phyloP scores from a whole-genome alignment of 2,888 invertebrate genomes.

The Epinotia ramella region DNA sequence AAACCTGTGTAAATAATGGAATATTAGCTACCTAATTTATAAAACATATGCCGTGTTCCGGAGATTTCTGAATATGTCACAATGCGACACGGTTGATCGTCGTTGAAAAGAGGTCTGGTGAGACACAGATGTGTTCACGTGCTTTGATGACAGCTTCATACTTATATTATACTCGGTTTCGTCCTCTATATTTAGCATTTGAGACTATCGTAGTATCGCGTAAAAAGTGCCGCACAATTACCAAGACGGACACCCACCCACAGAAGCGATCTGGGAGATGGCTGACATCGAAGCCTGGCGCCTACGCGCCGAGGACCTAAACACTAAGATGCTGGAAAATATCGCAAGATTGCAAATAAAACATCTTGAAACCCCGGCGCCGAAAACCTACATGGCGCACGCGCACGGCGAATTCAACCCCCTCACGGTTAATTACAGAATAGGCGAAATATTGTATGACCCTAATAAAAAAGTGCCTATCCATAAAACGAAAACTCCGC shows the following conservation, averaged over 20 bases:
- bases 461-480: too few relatives aligned
- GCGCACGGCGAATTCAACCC: conserved; percentile 3
- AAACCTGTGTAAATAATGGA: conserved; percentile 14
- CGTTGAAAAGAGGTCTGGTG: background rate
- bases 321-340: too few relatives aligned
- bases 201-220: too few relatives aligned
- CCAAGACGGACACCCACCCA: too few relatives aligned
- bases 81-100: background rate
- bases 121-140: background rate
- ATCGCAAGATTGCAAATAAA: background rate
- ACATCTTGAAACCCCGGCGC: conserved; percentile 11
- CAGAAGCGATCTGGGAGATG: too few relatives aligned
- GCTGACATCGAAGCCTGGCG: too few relatives aligned
- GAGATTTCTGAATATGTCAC: background rate
- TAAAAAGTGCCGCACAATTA: too few relatives aligned
- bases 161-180: too few relatives aligned
- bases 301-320: too few relatives aligned
- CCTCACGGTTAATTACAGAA: conserved; percentile 9
- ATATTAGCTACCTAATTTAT: conserved; percentile 17
- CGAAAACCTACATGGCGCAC: conserved; percentile 9
- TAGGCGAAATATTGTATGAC: conserved; percentile 20
- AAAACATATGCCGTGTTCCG: background rate
- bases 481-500: too few relatives aligned
- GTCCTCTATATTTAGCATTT: too few relatives aligned
- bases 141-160: background rate